A percentile compares a stretch with the other conserved stretches of the same genome.
phyloP scores from a whole-genome alignment of 2,888 invertebrate species.

The Petrolisthes cinctipes region DNA sequence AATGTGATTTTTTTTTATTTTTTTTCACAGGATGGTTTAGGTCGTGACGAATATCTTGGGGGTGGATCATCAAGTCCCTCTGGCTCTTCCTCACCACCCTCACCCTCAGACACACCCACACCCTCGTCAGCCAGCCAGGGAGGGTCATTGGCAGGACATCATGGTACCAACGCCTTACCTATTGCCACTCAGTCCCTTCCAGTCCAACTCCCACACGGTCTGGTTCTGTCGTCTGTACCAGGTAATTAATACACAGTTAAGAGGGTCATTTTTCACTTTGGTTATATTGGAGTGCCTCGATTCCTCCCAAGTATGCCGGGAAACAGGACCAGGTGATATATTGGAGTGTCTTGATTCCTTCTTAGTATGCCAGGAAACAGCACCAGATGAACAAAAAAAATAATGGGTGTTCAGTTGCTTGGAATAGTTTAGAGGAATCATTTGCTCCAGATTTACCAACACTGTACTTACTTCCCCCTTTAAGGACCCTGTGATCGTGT shows the following conservation, averaged over 20 bases:
- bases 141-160: background rate
- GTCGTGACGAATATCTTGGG: constrained; percentile 46
- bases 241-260: constrained; percentile 29
- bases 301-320: background rate
- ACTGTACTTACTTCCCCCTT: too few relatives aligned
- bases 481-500: too few relatives aligned
- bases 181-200: constrained; percentile 37
- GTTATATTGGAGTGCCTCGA: background rate
- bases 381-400: too few relatives aligned
- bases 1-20: background rate
- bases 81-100: constrained; percentile 51
- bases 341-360: background rate
- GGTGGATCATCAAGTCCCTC: constrained; percentile 49
- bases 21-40: constrained; percentile 30
- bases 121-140: constrained; percentile 30
- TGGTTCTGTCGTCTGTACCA: constrained; percentile 48
- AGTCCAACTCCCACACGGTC: constrained; percentile 39
- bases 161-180: background rate
- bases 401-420: too few relatives aligned
- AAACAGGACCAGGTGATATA: too few relatives aligned
- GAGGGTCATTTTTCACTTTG: background rate
- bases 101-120: constrained; percentile 50
- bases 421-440: too few relatives aligned
- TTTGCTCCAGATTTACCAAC: too few relatives aligned
- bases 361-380: background rate